Percentiles rank a stretch among this genome's conserved stretches.
Conservation (phyloP, 2,113 vertebrate species). For the Sterrhoptilus dennistouni region DNA sequence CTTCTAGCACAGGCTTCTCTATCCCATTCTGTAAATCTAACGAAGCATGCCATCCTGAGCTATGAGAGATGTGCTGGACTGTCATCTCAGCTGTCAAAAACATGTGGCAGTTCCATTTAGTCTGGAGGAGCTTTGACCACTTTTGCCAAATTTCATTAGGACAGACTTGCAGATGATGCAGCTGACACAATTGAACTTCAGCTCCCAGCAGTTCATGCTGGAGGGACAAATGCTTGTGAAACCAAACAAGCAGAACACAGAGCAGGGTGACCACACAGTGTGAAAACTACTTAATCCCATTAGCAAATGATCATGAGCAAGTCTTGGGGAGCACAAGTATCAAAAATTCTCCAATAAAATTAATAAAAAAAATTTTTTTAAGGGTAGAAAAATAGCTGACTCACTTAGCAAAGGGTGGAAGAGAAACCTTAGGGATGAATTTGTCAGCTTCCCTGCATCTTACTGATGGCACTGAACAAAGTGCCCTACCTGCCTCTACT, state of each 20-base stretch:
- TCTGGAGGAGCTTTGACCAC: not conserved
- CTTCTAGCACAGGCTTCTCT: not conserved
- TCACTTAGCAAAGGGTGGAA: not conserved
- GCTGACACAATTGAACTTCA: not conserved
- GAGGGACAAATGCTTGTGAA: not conserved
- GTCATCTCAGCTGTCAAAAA: constrained; percentile 12
- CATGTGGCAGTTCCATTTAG: not conserved
- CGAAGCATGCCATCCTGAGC: not conserved
- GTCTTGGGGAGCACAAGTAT: not conserved
- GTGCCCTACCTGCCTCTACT: not conserved
- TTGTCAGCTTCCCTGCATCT: not conserved
- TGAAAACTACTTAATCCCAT: not conserved
- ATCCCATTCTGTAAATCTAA: constrained; percentile 9
- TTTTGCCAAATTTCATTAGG: constrained; percentile 28
- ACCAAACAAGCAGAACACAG: not conserved
- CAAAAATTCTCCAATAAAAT: rapidly evolving
- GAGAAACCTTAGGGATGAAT: not conserved
- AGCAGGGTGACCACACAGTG: not conserved
- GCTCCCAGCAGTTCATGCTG: rapidly evolving
- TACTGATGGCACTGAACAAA: not conserved
- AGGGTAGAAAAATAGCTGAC: not conserved
- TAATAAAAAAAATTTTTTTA: not conserved
- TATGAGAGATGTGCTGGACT: not conserved
- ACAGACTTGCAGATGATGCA: not conserved
- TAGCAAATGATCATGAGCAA: not conserved